A percentile compares a stretch with the other conserved stretches of the same genome.
Evolutionary conservation across 2,888 invertebrate genomes (phyloP).

Genomic region (Nephrocerus scutellatus): DNA sequence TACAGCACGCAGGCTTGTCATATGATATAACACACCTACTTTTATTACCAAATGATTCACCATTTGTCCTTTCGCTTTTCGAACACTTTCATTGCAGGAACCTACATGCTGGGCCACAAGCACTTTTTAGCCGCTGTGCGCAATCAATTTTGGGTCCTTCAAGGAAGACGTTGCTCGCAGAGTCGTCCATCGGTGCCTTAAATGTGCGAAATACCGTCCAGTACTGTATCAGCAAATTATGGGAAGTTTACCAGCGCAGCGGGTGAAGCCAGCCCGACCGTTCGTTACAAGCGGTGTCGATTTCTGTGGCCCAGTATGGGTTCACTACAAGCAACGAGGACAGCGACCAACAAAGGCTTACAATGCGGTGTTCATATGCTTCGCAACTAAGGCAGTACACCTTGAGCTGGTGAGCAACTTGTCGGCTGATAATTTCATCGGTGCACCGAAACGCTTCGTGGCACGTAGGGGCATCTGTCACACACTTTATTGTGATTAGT

Average conservation of each 20-base stretch:
- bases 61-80: no score
- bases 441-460: no score
- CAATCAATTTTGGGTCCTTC: constrained; percentile 18
- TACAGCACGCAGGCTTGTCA: no score
- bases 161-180: constrained; percentile 12
- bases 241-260: constrained; percentile 16
- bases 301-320: constrained; percentile 12
- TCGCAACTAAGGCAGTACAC: constrained; percentile 16
- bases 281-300: constrained; percentile 16
- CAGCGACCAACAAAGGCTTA: constrained; percentile 11
- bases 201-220: constrained; percentile 18
- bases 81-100: no score
- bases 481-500: no score
- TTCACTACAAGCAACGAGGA: constrained; percentile 1
- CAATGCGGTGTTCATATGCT: constrained; percentile 14
- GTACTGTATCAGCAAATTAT: constrained; percentile 16
- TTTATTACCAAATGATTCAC: no score
- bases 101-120: no score
- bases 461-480: no score
- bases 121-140: no score
- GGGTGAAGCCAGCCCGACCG: constrained; percentile 10
- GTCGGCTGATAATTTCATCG: constrained; percentile 16
- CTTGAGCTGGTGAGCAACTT: constrained; percentile 21
- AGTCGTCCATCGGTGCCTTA: constrained; percentile 10
- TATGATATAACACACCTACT: no score